Conservation (phyloP, 2,888 invertebrate species). For the Sturmia bella region DNA sequence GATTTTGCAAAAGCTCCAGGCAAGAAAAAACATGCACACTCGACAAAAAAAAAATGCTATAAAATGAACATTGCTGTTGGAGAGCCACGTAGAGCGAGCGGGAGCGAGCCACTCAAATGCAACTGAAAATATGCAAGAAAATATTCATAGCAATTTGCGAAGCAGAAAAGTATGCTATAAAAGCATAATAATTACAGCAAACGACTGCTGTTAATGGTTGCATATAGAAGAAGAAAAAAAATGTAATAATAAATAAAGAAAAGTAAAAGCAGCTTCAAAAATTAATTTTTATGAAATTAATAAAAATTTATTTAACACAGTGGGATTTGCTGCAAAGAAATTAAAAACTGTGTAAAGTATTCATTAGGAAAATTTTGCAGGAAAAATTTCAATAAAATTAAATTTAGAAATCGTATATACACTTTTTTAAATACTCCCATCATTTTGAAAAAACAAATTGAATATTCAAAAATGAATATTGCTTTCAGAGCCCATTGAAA, state of each 20-base stretch:
- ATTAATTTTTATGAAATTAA: conserved; percentile 57
- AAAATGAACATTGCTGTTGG: not conserved
- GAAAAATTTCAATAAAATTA: too few relatives aligned
- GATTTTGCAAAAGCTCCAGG: conserved; percentile 61
- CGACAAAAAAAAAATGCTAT: not conserved
- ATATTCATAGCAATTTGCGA: conserved; percentile 56
- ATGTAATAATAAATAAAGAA: conserved; percentile 12
- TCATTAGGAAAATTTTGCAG: too few relatives aligned
- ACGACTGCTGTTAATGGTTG: conserved; percentile 60
- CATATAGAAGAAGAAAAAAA: conserved; percentile 28
- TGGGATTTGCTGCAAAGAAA: not conserved
- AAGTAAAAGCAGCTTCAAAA: conserved; percentile 31
- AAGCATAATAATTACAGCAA: conserved; percentile 63
- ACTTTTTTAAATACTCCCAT: too few relatives aligned
- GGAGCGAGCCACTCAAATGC: conserved; percentile 13
- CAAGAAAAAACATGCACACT: conserved; percentile 26
- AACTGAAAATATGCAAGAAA: conserved; percentile 61
- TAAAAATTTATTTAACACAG: conserved; percentile 45
- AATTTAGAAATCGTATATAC: too few relatives aligned
- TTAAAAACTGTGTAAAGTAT: too few relatives aligned
- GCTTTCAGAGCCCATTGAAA: too few relatives aligned
- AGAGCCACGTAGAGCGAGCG: not conserved
- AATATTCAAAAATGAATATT: too few relatives aligned
- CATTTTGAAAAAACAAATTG: too few relatives aligned
- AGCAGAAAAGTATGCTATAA: conserved; percentile 61